Conservation (phyloP, 2,888 invertebrate genomes). For the Parnassius apollo region DNA sequence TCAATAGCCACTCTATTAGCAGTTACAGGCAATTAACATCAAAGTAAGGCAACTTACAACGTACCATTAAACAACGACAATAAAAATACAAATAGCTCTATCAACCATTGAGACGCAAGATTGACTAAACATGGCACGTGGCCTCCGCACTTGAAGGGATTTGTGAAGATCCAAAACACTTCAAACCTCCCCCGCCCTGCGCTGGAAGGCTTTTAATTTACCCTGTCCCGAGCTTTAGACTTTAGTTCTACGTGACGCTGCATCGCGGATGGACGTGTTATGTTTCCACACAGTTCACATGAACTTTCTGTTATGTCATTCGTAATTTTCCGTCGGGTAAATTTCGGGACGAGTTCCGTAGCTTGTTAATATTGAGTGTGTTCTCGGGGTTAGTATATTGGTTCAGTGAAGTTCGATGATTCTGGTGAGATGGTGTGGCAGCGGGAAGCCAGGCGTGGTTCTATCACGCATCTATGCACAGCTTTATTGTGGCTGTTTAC, state of each 20-base stretch:
- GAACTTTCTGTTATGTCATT: constrained; percentile 73
- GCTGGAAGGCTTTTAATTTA: constrained; percentile 37
- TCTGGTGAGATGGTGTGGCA: constrained; percentile 69
- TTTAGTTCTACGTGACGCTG: constrained; percentile 60
- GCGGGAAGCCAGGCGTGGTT: constrained; percentile 57
- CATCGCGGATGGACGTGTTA: constrained; percentile 50
- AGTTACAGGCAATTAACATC: no score
- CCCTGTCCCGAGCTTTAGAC: constrained; percentile 32
- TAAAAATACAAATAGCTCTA: no score
- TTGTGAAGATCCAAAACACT: constrained; percentile 76
- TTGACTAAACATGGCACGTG: no score
- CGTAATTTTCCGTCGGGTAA: constrained; percentile 43
- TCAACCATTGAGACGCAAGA: no score
- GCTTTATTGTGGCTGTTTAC: constrained; percentile 65
- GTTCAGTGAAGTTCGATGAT: constrained; percentile 63
- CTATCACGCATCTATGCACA: constrained; percentile 60
- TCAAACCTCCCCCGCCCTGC: constrained; percentile 57
- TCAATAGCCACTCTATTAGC: no score
- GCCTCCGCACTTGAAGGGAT: no score
- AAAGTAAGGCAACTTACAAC: constrained; percentile 55
- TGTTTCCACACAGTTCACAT: constrained; percentile 16
- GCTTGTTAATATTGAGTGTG: constrained; percentile 49
- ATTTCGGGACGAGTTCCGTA: constrained; percentile 54
- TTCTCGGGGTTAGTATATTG: constrained; percentile 51
- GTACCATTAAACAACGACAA: no score